A percentile compares a stretch with the other conserved stretches of the same genome.
These are phyloP conservation scores for Anguilla anguilla DNA, from an alignment of 2,797 vertebrate genomes.

Conservation along the genomic window DNA sequence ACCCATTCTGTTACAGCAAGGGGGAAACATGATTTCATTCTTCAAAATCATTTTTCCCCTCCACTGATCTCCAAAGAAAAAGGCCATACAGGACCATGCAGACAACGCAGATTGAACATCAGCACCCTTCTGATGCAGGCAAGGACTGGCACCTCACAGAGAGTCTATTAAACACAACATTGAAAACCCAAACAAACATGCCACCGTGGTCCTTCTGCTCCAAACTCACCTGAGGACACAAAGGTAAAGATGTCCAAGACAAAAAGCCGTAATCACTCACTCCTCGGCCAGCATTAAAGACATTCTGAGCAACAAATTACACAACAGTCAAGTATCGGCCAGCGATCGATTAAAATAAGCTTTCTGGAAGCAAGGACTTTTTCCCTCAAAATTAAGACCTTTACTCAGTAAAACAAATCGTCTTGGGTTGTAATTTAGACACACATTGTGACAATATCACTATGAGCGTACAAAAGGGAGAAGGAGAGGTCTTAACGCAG, in stretches of 20 bases:
- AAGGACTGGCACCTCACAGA: constrained; percentile 53
- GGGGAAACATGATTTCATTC: background rate
- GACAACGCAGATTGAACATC: constrained; percentile 31
- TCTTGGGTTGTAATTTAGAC: background rate
- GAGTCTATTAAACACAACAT: constrained; percentile 54
- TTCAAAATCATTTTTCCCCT: background rate
- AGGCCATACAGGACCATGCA: constrained; percentile 68
- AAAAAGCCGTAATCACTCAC: constrained; percentile 96
- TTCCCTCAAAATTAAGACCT: constrained; percentile 37
- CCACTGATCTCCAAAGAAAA: background rate
- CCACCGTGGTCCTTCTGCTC: constrained; percentile 69
- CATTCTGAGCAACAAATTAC: constrained; percentile 95
- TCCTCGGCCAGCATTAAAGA: constrained; percentile 99
- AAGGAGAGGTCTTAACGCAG: background rate
- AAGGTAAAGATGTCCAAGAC: constrained; percentile 94
- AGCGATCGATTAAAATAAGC: constrained; percentile 41
- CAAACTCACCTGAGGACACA: constrained; percentile 92
- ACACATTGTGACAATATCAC: background rate
- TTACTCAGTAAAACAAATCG: constrained; percentile 26
- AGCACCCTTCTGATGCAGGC: constrained; percentile 45
- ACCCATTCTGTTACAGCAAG: background rate
- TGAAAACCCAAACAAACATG: constrained; percentile 58
- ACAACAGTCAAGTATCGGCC: constrained; percentile 88
- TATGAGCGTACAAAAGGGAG: background rate
- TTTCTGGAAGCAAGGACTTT: constrained; percentile 66